A percentile compares a stretch with the other conserved stretches of the same genome.
phyloP scores from a whole-genome alignment of 2,797 vertebrate species.

The Columba guinea region DNA sequence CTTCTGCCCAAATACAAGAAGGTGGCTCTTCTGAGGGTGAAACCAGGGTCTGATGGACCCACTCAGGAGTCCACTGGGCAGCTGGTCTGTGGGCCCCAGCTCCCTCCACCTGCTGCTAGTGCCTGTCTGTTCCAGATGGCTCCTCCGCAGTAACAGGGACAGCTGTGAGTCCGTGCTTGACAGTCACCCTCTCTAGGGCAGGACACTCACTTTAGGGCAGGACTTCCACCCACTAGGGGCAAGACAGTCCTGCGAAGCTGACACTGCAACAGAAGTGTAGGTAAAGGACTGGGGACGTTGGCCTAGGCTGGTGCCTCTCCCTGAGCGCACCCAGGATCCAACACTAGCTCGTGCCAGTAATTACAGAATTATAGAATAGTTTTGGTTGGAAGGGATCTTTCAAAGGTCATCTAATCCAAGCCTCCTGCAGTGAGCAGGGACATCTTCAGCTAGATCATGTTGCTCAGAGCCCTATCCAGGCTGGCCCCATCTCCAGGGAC shows the following conservation, averaged over 20 bases:
- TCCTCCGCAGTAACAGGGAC: background rate
- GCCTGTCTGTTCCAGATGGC: background rate
- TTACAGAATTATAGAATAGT: too few species aligned
- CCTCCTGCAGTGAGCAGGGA: too few species aligned
- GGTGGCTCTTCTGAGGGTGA: background rate
- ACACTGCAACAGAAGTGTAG: background rate
- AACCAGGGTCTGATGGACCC: background rate
- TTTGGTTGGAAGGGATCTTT: too few species aligned
- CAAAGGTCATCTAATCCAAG: too few species aligned
- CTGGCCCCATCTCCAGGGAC: too few species aligned
- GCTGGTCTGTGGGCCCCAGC: background rate
- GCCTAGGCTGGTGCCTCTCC: background rate
- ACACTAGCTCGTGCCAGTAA: background rate
- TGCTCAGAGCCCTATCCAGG: too few species aligned
- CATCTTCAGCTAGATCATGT: too few species aligned
- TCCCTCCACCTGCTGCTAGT: background rate
- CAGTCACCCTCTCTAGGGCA: background rate
- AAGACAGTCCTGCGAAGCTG: background rate
- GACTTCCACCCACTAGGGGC: background rate
- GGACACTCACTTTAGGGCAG: background rate
- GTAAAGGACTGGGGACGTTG: background rate
- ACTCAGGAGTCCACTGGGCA: background rate
- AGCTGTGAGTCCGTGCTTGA: background rate
- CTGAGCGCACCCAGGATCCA: background rate
- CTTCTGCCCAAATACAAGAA: background rate